phyloP scores from a whole-genome alignment of 2,888 invertebrate genomes.

The Monopis laevigella region DNA sequence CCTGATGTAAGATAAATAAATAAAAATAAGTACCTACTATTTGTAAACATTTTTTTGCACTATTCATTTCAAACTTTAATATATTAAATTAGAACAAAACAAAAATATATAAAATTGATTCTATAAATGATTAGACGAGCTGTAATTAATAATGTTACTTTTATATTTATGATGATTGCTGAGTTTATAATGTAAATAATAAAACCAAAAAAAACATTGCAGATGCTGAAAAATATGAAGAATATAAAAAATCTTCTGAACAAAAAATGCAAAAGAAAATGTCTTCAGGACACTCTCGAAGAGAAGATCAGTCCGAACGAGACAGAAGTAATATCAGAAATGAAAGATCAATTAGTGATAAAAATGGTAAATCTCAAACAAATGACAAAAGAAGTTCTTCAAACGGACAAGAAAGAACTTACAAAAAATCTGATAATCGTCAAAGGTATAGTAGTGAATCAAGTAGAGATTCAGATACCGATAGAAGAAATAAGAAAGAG shows the following conservation, averaged over 20 bases:
- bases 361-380: constrained; percentile 24
- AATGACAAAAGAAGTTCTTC: constrained; percentile 19
- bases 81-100: no score
- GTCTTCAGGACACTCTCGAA: constrained; percentile 27
- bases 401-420: no score
- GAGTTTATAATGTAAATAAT: background rate
- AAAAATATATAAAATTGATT: no score
- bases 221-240: constrained; percentile 78
- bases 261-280: constrained; percentile 36
- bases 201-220: constrained; percentile 24
- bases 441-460: constrained; percentile 19
- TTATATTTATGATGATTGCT: background rate
- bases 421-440: constrained; percentile 12
- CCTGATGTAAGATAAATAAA: no score
- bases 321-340: constrained; percentile 19
- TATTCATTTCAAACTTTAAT: no score
- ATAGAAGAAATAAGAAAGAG: constrained; percentile 23
- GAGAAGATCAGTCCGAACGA: no score
- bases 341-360: constrained; percentile 27
- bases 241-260: constrained; percentile 60
- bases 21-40: no score
- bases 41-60: no score
- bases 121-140: no score
- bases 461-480: constrained; percentile 6
- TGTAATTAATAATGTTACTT: no score